Evolutionary conservation across 1,140 invertebrate species (phyloP).

Genomic region (Magallana ariakensis): DNA sequence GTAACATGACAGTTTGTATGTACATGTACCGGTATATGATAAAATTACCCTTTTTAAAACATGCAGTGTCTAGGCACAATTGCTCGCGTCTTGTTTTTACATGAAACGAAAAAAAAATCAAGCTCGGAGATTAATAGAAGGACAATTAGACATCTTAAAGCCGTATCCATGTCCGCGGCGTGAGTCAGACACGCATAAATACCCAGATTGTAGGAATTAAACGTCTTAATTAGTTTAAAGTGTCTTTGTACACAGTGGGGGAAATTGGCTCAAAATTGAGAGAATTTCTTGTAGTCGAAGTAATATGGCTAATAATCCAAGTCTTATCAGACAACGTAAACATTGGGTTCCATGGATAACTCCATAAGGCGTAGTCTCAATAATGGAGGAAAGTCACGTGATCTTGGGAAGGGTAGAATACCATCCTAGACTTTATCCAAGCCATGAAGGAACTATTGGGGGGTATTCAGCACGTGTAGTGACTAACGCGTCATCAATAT

Average conservation of each 20-base stretch:
- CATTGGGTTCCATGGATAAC: background rate
- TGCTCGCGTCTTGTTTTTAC: background rate
- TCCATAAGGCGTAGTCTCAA: background rate
- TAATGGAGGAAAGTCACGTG: background rate
- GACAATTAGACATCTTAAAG: constrained; percentile 29
- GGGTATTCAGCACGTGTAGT: background rate
- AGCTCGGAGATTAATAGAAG: background rate
- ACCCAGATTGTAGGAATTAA: background rate
- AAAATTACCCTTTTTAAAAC: too few relatives aligned
- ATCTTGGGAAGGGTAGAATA: too few relatives aligned
- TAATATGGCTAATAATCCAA: constrained; percentile 25
- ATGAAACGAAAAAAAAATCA: background rate
- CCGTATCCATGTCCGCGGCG: background rate
- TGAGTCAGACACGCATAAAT: constrained; percentile 6
- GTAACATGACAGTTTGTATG: too few relatives aligned
- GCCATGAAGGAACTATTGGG: background rate
- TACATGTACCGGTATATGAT: too few relatives aligned
- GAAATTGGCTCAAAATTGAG: constrained; percentile 29
- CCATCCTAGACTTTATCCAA: too few relatives aligned
- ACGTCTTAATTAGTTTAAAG: constrained; percentile 41
- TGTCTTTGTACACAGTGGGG: constrained; percentile 31
- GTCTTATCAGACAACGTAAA: constrained; percentile 8
- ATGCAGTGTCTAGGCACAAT: too few relatives aligned
- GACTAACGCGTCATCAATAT: constrained; percentile 35
- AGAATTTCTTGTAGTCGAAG: background rate